These are phyloP conservation scores for Falco naumanni DNA, from an alignment of 2,797 vertebrate genomes.

Conservation along the genomic window DNA sequence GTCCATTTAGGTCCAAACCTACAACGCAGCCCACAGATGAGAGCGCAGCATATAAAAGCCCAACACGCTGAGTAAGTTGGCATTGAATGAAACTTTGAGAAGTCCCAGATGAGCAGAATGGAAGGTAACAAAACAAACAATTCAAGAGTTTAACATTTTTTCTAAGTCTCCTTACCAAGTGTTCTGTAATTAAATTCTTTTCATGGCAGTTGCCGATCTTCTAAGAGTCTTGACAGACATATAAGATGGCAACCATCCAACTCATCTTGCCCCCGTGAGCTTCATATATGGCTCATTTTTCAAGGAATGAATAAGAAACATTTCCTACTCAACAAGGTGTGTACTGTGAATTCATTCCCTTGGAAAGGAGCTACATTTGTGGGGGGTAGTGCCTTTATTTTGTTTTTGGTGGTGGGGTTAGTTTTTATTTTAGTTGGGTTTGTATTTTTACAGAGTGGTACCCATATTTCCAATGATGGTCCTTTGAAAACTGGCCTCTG, in stretches of 20 bases:
- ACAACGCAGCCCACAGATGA: slow-evolving; percentile 18
- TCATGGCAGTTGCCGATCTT: background rate
- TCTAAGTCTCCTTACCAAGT: background rate
- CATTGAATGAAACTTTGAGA: background rate
- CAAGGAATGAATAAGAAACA: background rate
- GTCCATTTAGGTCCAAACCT: slow-evolving; percentile 36
- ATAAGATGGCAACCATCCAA: background rate
- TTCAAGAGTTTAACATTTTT: background rate
- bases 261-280: background rate
- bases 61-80: background rate
- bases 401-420: too few species aligned
- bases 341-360: background rate
- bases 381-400: background rate
- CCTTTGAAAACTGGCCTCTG: background rate
- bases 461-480: background rate
- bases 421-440: too few species aligned
- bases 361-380: background rate
- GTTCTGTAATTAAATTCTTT: background rate
- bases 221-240: background rate
- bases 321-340: background rate
- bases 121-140: background rate
- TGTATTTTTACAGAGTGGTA: background rate
- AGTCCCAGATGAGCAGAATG: background rate
- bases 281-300: background rate
- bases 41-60: background rate